Evolutionary conservation across 2,888 invertebrate genomes (phyloP).

Genomic region (Dasypolia templi): DNA sequence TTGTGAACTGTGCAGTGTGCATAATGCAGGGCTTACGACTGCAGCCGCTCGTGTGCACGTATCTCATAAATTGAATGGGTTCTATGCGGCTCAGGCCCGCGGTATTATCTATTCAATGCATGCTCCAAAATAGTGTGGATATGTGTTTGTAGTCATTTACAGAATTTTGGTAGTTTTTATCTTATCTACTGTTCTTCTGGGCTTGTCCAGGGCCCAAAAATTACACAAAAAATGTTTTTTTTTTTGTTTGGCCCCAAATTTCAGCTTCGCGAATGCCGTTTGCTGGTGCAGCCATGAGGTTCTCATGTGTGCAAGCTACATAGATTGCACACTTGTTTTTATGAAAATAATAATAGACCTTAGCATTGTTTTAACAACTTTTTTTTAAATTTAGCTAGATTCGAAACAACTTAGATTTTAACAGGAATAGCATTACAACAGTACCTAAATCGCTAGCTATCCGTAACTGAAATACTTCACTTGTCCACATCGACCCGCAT

Average conservation of each 20-base stretch:
- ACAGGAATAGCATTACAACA: constrained; percentile 17
- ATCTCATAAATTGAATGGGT: constrained; percentile 57
- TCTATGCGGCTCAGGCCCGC: constrained; percentile 43
- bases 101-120: constrained; percentile 59
- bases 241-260: background rate
- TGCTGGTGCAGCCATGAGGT: background rate
- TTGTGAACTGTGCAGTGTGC: constrained; percentile 44
- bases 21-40: constrained; percentile 53
- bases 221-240: background rate
- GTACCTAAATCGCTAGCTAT: constrained; percentile 38
- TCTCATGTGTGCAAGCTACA: background rate
- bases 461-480: constrained; percentile 36
- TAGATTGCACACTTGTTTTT: background rate
- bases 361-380: background rate
- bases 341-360: background rate
- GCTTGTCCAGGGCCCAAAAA: background rate
- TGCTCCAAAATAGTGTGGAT: constrained; percentile 42
- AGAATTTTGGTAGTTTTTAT: background rate
- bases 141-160: constrained; percentile 34
- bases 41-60: constrained; percentile 53
- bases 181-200: no score
- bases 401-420: background rate
- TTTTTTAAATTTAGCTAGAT: background rate
- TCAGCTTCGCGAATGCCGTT: background rate
- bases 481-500: constrained; percentile 28